Percentiles rank a stretch among this genome's conserved stretches.
phyloP scores from a whole-genome alignment of 2,797 vertebrate genomes.

The Bovichtus variegatus region DNA sequence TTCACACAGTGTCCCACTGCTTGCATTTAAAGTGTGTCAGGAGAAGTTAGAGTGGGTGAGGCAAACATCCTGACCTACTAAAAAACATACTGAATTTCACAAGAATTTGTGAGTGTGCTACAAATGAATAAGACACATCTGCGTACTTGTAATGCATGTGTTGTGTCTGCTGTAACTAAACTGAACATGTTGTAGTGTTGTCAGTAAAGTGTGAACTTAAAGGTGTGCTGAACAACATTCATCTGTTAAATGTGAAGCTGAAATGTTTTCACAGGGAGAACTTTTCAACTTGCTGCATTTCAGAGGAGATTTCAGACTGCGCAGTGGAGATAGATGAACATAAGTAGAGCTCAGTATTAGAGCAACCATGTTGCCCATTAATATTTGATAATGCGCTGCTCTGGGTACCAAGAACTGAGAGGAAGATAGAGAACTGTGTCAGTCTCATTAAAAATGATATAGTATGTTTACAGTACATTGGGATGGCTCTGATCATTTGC shows the following conservation, averaged over 20 bases:
- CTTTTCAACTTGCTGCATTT: conserved; percentile 35
- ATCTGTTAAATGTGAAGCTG: not conserved
- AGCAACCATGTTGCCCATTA: conserved; percentile 76
- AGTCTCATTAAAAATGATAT: conserved; percentile 74
- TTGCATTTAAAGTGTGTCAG: conserved; percentile 81
- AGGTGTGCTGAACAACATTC: not conserved
- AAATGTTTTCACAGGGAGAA: conserved; percentile 26
- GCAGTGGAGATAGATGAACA: conserved; percentile 55
- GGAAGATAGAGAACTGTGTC: conserved; percentile 72
- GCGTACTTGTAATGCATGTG: not conserved
- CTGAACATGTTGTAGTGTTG: not conserved
- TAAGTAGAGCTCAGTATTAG: conserved; percentile 72
- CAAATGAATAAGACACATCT: conserved; percentile 9
- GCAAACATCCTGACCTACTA: conserved; percentile 81
- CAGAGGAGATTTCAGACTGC: conserved; percentile 43
- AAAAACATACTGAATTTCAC: conserved; percentile 52
- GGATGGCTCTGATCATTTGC: conserved; percentile 42
- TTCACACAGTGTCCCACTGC: conserved; percentile 73
- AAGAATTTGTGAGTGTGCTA: conserved; percentile 12
- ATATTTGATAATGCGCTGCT: conserved; percentile 77
- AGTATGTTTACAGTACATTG: conserved; percentile 58
- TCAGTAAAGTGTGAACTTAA: conserved; percentile 6
- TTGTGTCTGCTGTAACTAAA: not conserved
- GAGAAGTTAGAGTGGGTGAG: conserved; percentile 75
- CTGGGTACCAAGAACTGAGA: conserved; percentile 66